Percentiles rank a stretch among this genome's conserved stretches.
Conservation (phyloP, 2,888 invertebrate genomes). For the Colletes collaris region DNA sequence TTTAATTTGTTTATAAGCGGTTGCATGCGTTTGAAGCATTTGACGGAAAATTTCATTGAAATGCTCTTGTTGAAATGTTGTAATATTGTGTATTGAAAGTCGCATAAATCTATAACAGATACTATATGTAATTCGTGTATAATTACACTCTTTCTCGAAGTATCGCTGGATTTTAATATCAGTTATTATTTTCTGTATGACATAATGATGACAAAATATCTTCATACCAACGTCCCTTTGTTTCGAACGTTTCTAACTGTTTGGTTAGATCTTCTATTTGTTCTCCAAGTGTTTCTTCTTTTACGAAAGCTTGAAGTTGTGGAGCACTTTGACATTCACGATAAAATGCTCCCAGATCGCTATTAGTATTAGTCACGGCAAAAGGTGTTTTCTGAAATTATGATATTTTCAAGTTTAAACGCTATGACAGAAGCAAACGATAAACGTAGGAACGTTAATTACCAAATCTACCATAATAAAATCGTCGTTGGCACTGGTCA, state of each 20-base stretch:
- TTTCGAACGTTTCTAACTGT: slow-evolving; percentile 90
- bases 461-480: slow-evolving; percentile 90
- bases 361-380: slow-evolving; percentile 88
- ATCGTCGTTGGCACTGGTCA: slow-evolving; percentile 86
- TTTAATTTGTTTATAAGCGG: slow-evolving; percentile 27
- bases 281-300: slow-evolving; percentile 84
- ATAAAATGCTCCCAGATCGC: slow-evolving; percentile 91
- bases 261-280: slow-evolving; percentile 87
- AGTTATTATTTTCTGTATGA: slow-evolving; percentile 86
- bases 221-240: slow-evolving; percentile 90
- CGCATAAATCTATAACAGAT: slow-evolving; percentile 42
- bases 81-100: slow-evolving; percentile 37
- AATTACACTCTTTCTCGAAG: slow-evolving; percentile 42
- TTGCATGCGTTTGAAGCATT: slow-evolving; percentile 39
- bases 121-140: slow-evolving; percentile 43
- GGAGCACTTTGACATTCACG: slow-evolving; percentile 91
- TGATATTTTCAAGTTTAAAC: slow-evolving; percentile 36
- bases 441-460: slow-evolving; percentile 79
- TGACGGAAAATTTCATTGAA: slow-evolving; percentile 31
- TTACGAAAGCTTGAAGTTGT: slow-evolving; percentile 84
- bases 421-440: background rate
- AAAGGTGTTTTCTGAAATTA: slow-evolving; percentile 91
- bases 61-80: slow-evolving; percentile 13
- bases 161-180: slow-evolving; percentile 42
- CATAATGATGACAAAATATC: slow-evolving; percentile 89